phyloP scores from a whole-genome alignment of 2,113 vertebrate species.

The Cololabis saira region DNA sequence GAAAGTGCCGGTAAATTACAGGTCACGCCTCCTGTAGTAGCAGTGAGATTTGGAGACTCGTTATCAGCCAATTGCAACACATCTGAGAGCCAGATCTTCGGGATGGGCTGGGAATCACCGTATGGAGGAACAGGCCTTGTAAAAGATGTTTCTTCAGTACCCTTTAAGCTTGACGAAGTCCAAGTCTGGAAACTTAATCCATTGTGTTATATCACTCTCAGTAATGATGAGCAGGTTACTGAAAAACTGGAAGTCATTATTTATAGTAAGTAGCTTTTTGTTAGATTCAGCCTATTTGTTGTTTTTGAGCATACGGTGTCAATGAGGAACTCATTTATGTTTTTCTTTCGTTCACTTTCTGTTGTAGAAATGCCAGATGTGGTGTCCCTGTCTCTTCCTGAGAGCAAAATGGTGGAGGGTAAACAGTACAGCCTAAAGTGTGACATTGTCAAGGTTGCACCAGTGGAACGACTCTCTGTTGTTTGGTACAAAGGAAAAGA shows the following conservation, averaged over 20 bases:
- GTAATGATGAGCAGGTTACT: fast-evolving
- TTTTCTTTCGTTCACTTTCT: background rate
- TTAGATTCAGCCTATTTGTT: background rate
- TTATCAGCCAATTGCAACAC: slow-evolving; percentile 56
- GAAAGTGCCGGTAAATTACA: slow-evolving; percentile 6
- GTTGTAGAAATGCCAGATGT: slow-evolving; percentile 61
- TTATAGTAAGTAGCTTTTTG: slow-evolving; percentile 66
- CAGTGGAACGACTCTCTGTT: slow-evolving; percentile 37
- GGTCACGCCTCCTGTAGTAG: background rate
- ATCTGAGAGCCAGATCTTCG: fast-evolving
- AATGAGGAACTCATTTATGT: background rate
- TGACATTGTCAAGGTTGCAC: slow-evolving; percentile 49
- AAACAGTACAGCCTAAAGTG: slow-evolving; percentile 39
- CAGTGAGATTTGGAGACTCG: slow-evolving; percentile 49
- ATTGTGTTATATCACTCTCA: slow-evolving; percentile 15
- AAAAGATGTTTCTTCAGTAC: fast-evolving
- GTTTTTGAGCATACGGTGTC: background rate
- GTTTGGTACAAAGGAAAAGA: slow-evolving; percentile 44
- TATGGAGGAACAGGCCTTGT: fast-evolving
- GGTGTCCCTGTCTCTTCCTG: slow-evolving; percentile 30
- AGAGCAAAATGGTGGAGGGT: slow-evolving; percentile 1
- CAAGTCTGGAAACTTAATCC: fast-evolving
- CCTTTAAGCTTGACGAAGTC: slow-evolving; percentile 1
- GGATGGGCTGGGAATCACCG: slow-evolving; percentile 64
- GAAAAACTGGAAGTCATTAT: background rate